phyloP scores from a whole-genome alignment of 2,797 vertebrate species.

The Furcifer pardalis region DNA sequence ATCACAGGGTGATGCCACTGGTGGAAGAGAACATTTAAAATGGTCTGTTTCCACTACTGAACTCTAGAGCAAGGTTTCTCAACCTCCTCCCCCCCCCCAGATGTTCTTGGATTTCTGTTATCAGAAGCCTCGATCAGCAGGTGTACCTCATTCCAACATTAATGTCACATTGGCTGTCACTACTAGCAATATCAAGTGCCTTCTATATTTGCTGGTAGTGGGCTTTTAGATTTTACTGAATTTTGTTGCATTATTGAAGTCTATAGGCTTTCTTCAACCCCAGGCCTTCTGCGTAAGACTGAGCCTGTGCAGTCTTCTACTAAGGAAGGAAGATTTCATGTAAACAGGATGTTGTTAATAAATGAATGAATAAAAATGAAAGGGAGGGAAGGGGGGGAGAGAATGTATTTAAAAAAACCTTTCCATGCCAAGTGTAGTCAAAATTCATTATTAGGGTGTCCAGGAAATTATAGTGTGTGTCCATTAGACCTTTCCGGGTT shows the following conservation, averaged over 20 bases:
- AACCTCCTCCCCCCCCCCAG: too few relatives aligned
- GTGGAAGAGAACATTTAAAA: too few relatives aligned
- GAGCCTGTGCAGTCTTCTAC: background rate
- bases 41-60: too few relatives aligned
- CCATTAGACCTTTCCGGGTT: slow-evolving; percentile 98
- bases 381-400: background rate
- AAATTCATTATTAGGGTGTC: slow-evolving; percentile 89
- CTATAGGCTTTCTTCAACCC: background rate
- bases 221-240: background rate
- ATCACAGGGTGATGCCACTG: too few relatives aligned
- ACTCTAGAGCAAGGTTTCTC: too few relatives aligned
- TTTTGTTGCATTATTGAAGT: background rate
- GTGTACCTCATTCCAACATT: too few relatives aligned
- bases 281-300: background rate
- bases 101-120: too few relatives aligned
- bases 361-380: slow-evolving; percentile 24
- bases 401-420: slow-evolving; percentile 56
- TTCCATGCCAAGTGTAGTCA: slow-evolving; percentile 70
- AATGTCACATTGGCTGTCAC: background rate
- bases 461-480: slow-evolving; percentile 91
- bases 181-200: too few relatives aligned
- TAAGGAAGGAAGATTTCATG: slow-evolving; percentile 61
- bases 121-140: too few relatives aligned
- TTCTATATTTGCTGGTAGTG: too few relatives aligned
- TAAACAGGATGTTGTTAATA: slow-evolving; percentile 54